Base-by-base conservation (phyloP, 1,140 invertebrate species). In the Prorops nasuta region DNA sequence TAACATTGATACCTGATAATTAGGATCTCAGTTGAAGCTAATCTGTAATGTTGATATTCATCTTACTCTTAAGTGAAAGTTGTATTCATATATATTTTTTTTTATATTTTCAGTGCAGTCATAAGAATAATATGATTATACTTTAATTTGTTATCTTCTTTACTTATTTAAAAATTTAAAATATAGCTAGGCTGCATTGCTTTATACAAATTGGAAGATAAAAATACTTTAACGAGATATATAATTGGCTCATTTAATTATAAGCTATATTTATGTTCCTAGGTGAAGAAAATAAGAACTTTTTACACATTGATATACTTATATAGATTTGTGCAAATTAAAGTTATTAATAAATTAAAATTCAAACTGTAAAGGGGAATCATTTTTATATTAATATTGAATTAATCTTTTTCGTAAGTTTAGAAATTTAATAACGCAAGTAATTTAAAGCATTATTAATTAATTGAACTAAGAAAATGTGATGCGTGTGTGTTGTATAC, bases 391-490 rank as follows among this genome's bases (percentile, higher is more conserved):
- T 58, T 58, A 64, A 68, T 66, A 58, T 58, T 53, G 41, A 67
- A 53, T 57, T 63, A 35, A 76, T 69, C 70, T 74, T 75, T 74
- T 75, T 66, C 67, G 74, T 65, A 45, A 54, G 67, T 63, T 69
- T 66, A 67, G 58, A 37, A 57, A 48, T 47, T 40, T 48, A 50
- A 56, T 42, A 51, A 53, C 42, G 21, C 52, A 46, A 54, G 17
- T 58, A 49, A 54, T 45, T 53, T 63, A 69, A 55, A 45, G 54
- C 54, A 64, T 60, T 58, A 63, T 60, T 58, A 56, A 56, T 51
- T 54, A 59, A 58, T 52, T 52, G 43, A 58, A 59, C 14, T 45
- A 46, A 53, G 38, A 39, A 38, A 45, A 44, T 40, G 20, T 44
- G 48, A 14, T 19, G 45, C 42, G 15, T 31, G 19, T 58, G 50